Evolutionary conservation across 2,888 invertebrate species (phyloP), one percentile per base, ranked within the genome.

Genomic region (Brachypalpus laphriformis): DNA sequence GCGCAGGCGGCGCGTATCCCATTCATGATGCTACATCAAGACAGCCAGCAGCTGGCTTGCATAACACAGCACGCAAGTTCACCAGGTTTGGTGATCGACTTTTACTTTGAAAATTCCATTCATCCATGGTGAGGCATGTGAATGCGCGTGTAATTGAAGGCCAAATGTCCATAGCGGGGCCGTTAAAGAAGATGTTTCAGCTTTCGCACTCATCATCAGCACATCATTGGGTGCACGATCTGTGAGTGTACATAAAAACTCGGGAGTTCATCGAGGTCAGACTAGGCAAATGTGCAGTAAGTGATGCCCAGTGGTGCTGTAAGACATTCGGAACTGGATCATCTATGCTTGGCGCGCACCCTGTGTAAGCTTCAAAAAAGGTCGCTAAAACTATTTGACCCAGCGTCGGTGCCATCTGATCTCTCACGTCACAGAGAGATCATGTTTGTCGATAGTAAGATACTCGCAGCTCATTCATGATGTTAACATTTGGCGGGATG

Each of bases 401-500:
- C 49, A 57, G 14, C 47, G 18, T 28, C 9, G 25, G 47, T 76
- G 37, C 40, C 56, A 63, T 45, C 49, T 49, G 82, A 61, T 66
- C 71, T 66, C 66, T 72, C 75, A 68, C 61, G 75, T 71, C 71
- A 70, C 34, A 34, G 20, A 22, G 25, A 9, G 66, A 80, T 72
- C 66, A 71, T 68, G 72, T 74, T 66, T 8, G 51, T 11, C 59
- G 80, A 80, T 80, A 65, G n/a, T n/a, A n/a, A n/a, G 31, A 20
- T 42, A 56, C 68, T n/a, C 11, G 14, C 40, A 75, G 47, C 59
- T 51, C 59, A 81, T 78, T 74, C 83, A 78, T 83, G 78, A 74
- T 85, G 81, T 85, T 85, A 85, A 76, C 85, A 85, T 85, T 85
- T 81, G 65, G 66, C 65, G 66, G 65, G 56, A 76, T 85, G 85